A percentile compares a stretch with the other conserved stretches of the same genome.
Conservation (phyloP, 1,140 invertebrate genomes). For the Pseudomyrmex gracilis region DNA sequence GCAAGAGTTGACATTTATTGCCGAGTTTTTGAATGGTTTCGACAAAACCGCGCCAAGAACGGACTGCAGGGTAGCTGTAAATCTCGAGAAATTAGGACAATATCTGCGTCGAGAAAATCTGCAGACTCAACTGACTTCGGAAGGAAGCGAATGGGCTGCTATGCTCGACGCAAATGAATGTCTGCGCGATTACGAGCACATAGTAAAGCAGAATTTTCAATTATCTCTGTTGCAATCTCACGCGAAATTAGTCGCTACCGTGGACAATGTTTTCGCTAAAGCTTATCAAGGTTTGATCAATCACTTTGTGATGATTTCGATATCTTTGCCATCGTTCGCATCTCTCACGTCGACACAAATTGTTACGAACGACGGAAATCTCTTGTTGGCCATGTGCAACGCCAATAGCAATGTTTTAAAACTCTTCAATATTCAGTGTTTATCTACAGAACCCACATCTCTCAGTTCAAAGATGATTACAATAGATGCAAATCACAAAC, state of each 20-base stretch:
- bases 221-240: constrained; percentile 94
- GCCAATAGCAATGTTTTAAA: constrained; percentile 75
- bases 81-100: constrained; percentile 95
- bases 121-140: constrained; percentile 79
- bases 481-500: constrained; percentile 77
- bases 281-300: constrained; percentile 88
- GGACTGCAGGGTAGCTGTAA: constrained; percentile 88
- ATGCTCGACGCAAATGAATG: constrained; percentile 91
- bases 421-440: constrained; percentile 77
- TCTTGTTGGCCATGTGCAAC: constrained; percentile 77
- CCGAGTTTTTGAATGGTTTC: constrained; percentile 95
- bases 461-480: constrained; percentile 68
- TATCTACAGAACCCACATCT: constrained; percentile 33
- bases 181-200: constrained; percentile 89
- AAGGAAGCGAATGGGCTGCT: constrained; percentile 89
- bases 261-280: constrained; percentile 90
- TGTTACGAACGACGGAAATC: constrained; percentile 76
- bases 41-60: constrained; percentile 87
- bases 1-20: constrained; percentile 95
- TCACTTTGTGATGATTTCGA: constrained; percentile 86
- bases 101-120: constrained; percentile 90
- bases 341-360: constrained; percentile 76
- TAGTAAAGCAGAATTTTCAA: constrained; percentile 91
- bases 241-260: constrained; percentile 88
- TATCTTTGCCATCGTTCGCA: constrained; percentile 65